Evolutionary conservation across 2,113 vertebrate species (phyloP).

Genomic region (Abramis brama): DNA sequence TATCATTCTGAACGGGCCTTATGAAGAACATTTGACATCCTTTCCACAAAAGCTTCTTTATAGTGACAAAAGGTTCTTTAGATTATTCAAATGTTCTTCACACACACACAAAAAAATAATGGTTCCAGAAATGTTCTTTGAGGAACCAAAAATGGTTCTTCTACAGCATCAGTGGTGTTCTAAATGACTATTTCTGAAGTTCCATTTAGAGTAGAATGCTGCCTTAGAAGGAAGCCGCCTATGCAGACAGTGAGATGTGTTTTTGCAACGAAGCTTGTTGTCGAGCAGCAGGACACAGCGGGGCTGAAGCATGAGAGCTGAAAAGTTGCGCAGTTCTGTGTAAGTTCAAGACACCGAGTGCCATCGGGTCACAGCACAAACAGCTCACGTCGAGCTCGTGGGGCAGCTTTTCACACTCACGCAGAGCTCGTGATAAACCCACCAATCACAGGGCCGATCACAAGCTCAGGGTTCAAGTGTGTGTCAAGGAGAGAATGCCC

Average conservation of each 20-base stretch:
- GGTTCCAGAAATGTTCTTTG: no score
- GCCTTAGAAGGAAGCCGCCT: neutral
- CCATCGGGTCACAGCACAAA: slow-evolving; percentile 21
- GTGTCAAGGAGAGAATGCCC: slow-evolving; percentile 59
- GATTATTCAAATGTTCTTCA: no score
- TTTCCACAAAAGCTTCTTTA: no score
- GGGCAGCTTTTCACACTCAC: slow-evolving; percentile 21
- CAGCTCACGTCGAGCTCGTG: slow-evolving; percentile 31
- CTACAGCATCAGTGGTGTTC: neutral
- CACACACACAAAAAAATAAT: no score
- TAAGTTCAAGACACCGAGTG: slow-evolving; percentile 23
- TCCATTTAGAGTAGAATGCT: neutral
- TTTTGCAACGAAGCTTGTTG: neutral
- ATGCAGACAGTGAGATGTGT: neutral
- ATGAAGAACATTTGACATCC: no score
- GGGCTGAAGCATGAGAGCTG: neutral
- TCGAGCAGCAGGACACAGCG: neutral
- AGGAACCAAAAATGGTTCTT: no score
- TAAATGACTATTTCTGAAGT: neutral
- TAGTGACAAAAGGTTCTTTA: no score
- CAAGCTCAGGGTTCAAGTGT: slow-evolving; percentile 52
- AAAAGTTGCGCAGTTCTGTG: neutral
- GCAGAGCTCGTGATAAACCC: slow-evolving; percentile 33
- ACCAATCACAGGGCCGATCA: slow-evolving; percentile 47
- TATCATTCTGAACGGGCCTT: no score